These are phyloP conservation scores for Oscheius sp. DNA, from an alignment of 1,140 invertebrate species.

Conservation along the genomic window DNA sequence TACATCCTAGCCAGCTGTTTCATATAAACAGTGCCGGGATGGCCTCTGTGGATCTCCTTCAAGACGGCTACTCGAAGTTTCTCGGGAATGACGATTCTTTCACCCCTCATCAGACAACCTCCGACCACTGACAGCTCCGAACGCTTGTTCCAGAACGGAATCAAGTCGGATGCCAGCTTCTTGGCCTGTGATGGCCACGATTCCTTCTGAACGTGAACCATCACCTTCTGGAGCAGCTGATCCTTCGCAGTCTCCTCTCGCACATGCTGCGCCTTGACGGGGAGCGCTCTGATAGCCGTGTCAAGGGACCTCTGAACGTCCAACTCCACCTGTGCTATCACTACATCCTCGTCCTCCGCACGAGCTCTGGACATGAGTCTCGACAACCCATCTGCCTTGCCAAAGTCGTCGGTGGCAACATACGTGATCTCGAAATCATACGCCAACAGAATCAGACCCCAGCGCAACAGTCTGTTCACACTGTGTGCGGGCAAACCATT, in stretches of 20 bases:
- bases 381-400: conserved; percentile 52
- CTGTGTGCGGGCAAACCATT: conserved; percentile 54
- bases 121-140: conserved; percentile 12
- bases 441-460: conserved; percentile 56
- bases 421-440: conserved; percentile 62
- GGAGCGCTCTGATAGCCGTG: conserved; percentile 20
- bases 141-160: not conserved
- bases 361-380: too few relatives aligned
- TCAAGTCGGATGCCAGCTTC: not conserved
- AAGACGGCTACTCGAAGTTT: conserved; percentile 48
- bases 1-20: conserved; percentile 61
- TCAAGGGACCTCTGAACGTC: conserved; percentile 24
- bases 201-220: not conserved
- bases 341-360: not conserved
- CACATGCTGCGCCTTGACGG: not conserved
- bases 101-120: conserved; percentile 52
- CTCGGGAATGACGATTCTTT: conserved; percentile 55
- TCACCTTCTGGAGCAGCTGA: not conserved
- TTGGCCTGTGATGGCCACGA: not conserved
- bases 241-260: not conserved
- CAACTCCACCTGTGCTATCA: too few relatives aligned
- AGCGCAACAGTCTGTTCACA: conserved; percentile 61
- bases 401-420: conserved; percentile 43
- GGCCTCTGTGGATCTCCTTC: conserved; percentile 60
- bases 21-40: conserved; percentile 63